Conservation (phyloP, 2,113 vertebrate genomes). For the Grantiella picta region DNA sequence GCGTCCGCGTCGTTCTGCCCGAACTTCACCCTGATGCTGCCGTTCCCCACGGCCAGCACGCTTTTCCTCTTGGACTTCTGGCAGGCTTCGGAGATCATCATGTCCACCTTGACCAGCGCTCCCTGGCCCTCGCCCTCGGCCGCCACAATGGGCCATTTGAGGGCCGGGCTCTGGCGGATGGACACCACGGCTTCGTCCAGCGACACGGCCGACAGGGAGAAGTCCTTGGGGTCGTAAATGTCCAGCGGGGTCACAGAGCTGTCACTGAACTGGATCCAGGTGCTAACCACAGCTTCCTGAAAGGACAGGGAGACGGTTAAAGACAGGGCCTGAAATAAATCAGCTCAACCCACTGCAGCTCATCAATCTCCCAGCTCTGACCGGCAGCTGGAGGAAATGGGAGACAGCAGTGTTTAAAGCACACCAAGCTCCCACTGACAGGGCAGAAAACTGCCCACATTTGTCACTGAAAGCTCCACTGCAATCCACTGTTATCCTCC, state of each 20-base stretch:
- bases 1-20: slow-evolving; percentile 75
- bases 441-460: neutral
- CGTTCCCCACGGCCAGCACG: slow-evolving; percentile 82
- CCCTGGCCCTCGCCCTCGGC: slow-evolving; percentile 92
- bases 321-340: neutral
- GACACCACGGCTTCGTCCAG: slow-evolving; percentile 85
- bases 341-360: neutral
- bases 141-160: slow-evolving; percentile 81
- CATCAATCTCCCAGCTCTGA: neutral
- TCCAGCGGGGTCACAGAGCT: slow-evolving; percentile 89
- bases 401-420: neutral
- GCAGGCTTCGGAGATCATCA: slow-evolving; percentile 89
- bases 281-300: slow-evolving; percentile 91
- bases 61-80: slow-evolving; percentile 94
- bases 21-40: slow-evolving; percentile 85
- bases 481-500: neutral
- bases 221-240: slow-evolving; percentile 86
- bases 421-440: neutral
- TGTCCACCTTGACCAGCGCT: slow-evolving; percentile 84
- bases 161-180: slow-evolving; percentile 64
- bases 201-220: slow-evolving; percentile 84
- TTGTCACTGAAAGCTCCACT: neutral
- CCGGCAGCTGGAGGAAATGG: neutral
- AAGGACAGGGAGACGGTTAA: slow-evolving; percentile 40
- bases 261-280: slow-evolving; percentile 96